Conservation (phyloP, 2,797 vertebrate species). For the Naso thynnoides region DNA sequence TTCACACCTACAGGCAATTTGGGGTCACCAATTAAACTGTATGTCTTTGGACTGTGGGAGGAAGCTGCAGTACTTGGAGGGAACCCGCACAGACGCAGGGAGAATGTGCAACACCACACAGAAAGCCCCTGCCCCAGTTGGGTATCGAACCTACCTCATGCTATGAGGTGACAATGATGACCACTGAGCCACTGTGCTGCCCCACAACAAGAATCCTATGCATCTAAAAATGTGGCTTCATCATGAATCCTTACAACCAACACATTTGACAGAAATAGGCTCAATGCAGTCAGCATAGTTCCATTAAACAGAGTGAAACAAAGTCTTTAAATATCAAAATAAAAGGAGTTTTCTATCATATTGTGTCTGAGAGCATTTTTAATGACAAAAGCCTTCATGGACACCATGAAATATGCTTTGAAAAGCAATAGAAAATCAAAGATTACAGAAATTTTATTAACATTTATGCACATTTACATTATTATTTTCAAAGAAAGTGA, state of each 20-base stretch:
- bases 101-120: no score
- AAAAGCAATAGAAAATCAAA: slow-evolving; percentile 47
- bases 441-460: slow-evolving; percentile 73
- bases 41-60: no score
- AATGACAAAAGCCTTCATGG: not conserved
- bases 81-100: no score
- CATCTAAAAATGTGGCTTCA: no score
- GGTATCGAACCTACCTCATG: no score
- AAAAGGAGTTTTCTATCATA: not conserved
- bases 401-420: not conserved
- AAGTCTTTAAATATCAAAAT: not conserved
- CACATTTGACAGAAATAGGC: not conserved
- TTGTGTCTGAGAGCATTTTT: not conserved
- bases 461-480: slow-evolving; percentile 82
- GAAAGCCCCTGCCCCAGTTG: no score
- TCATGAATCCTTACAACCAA: not conserved
- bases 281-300: not conserved
- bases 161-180: no score
- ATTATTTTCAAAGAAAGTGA: slow-evolving; percentile 71
- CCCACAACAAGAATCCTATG: no score
- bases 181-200: no score
- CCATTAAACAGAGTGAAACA: not conserved
- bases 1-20: no score
- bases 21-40: no score
- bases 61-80: no score